phyloP scores from a whole-genome alignment of 2,113 vertebrate species.

The Terrapene triunguis region DNA sequence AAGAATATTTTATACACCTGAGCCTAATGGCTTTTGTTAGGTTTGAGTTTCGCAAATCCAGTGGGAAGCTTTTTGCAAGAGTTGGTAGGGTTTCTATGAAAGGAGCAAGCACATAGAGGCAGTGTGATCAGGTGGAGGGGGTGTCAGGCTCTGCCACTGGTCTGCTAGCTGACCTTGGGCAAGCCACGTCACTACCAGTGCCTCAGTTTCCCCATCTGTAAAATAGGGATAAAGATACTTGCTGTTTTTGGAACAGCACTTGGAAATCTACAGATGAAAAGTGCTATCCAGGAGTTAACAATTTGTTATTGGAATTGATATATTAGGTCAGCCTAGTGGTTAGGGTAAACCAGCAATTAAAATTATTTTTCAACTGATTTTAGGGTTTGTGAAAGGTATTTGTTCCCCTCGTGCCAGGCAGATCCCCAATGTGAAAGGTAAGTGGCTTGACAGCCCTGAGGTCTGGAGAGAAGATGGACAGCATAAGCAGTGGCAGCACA shows the following conservation, averaged over 20 bases:
- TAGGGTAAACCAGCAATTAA: not conserved
- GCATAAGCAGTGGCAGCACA: not conserved
- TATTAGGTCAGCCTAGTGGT: not conserved
- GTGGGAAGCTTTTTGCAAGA: not conserved
- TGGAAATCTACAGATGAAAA: not conserved
- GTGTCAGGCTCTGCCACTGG: not conserved
- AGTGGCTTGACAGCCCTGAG: not conserved
- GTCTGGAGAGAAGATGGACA: not conserved
- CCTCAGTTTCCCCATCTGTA: not conserved
- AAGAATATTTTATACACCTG: not conserved
- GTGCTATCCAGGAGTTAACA: not conserved
- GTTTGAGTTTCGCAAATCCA: not conserved
- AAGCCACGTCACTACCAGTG: not conserved
- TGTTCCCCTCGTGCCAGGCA: not conserved
- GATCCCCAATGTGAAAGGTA: not conserved
- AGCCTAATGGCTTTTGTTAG: not conserved
- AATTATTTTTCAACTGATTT: slow-evolving; percentile 11
- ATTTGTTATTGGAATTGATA: not conserved
- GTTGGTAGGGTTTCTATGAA: not conserved
- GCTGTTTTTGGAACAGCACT: not conserved
- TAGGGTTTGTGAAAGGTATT: not conserved
- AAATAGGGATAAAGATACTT: not conserved
- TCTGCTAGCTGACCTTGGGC: not conserved
- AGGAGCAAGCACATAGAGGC: not conserved
- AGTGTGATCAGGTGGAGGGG: not conserved